These are phyloP conservation scores for Habroteleia sp. DNA, from an alignment of 2,888 invertebrate genomes.

Conservation along the genomic window DNA sequence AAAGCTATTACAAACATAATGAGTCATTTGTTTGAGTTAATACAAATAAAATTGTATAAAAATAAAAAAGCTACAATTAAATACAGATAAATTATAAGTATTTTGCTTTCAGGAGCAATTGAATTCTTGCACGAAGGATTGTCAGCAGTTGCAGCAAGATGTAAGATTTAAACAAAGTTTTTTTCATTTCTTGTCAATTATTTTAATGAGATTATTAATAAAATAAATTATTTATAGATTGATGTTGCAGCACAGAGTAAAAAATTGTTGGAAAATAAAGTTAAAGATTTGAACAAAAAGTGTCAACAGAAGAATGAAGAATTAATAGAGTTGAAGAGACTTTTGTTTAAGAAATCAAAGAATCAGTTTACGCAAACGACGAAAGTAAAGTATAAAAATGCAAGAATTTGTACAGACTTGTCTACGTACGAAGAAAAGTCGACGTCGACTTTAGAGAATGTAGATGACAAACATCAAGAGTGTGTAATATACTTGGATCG, in stretches of 20 bases:
- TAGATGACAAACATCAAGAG: constrained; percentile 49
- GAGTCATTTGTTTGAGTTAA: no score
- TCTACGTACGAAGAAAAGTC: constrained; percentile 10
- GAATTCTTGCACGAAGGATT: constrained; percentile 63
- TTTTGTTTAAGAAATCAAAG: constrained; percentile 15
- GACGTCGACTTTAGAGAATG: not conserved
- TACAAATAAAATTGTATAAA: no score
- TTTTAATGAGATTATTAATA: not conserved
- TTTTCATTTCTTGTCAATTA: not conserved
- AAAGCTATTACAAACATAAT: no score
- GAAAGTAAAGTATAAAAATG: not conserved
- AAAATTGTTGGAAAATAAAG: constrained; percentile 11
- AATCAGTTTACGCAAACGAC: constrained; percentile 10
- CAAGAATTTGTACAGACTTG: constrained; percentile 9
- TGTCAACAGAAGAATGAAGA: constrained; percentile 36
- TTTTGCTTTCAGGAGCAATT: constrained; percentile 55
- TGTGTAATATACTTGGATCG: constrained; percentile 69
- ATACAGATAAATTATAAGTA: not conserved
- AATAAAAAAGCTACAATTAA: no score
- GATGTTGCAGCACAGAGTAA: constrained; percentile 1
- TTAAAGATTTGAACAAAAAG: constrained; percentile 4
- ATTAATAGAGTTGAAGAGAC: constrained; percentile 23
- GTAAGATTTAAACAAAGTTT: constrained; percentile 57
- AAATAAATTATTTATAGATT: constrained; percentile 7
- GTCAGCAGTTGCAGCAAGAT: constrained; percentile 67